Evolutionary conservation across 2,113 vertebrate species (phyloP).

Genomic region (Pterocles gutturalis): DNA sequence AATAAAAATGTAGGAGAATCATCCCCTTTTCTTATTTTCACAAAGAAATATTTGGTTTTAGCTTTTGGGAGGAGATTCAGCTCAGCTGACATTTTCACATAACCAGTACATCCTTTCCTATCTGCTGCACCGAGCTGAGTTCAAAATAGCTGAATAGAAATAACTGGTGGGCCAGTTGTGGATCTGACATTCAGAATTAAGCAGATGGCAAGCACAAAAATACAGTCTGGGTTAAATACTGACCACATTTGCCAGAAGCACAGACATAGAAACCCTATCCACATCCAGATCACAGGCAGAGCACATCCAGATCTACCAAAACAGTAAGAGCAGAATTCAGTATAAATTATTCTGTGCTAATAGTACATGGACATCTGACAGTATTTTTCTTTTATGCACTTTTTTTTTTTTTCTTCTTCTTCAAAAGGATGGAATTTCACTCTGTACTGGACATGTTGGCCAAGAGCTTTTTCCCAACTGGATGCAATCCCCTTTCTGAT

Average conservation of each 20-base stretch:
- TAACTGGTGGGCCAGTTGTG: conserved; percentile 59
- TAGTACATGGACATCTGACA: conserved; percentile 57
- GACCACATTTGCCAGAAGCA: conserved; percentile 68
- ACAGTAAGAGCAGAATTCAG: conserved; percentile 13
- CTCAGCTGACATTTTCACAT: conserved; percentile 21
- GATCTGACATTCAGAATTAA: conserved; percentile 69
- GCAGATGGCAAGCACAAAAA: conserved; percentile 70
- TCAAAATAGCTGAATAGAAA: conserved; percentile 59
- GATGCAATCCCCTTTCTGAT: conserved; percentile 62
- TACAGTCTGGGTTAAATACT: conserved; percentile 70
- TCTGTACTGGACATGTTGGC: background rate
- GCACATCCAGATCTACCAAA: conserved; percentile 52
- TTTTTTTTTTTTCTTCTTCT: background rate
- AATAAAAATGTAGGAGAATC: background rate
- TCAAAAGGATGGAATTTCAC: conserved; percentile 32
- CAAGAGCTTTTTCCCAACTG: conserved; percentile 48
- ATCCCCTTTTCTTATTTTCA: background rate
- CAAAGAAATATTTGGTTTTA: background rate
- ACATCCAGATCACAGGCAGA: conserved; percentile 58
- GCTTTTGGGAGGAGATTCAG: background rate
- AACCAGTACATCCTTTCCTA: conserved; percentile 20
- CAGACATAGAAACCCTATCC: conserved; percentile 53
- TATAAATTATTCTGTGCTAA: conserved; percentile 53
- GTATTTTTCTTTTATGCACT: conserved; percentile 46
- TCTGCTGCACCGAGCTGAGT: background rate